Evolutionary conservation across 2,888 invertebrate species (phyloP).

Genomic region (Drosophila diplacantha): DNA sequence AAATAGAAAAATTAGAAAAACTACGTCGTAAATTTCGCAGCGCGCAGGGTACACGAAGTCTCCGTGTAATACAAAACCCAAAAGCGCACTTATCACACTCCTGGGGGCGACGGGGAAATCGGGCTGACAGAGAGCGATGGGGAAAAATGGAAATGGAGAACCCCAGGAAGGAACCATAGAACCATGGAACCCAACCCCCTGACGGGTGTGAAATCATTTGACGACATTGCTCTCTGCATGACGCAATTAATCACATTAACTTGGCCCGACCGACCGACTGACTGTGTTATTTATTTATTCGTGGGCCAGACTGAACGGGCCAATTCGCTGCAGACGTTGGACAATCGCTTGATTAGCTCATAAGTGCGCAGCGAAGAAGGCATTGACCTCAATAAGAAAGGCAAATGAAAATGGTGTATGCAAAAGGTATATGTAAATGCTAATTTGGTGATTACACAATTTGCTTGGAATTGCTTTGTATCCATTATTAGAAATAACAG

Average conservation of each 20-base stretch:
- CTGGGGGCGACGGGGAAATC: slow-evolving; percentile 23
- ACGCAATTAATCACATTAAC: slow-evolving; percentile 73
- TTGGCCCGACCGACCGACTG: slow-evolving; percentile 12
- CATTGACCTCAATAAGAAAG: slow-evolving; percentile 28
- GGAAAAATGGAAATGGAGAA: slow-evolving; percentile 7
- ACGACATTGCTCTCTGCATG: slow-evolving; percentile 61
- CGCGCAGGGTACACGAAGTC: slow-evolving; percentile 28
- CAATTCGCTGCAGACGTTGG: slow-evolving; percentile 14
- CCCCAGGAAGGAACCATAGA: not conserved
- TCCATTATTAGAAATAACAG: not conserved
- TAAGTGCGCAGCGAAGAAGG: slow-evolving; percentile 47
- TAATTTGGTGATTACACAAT: slow-evolving; percentile 20
- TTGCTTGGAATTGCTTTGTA: not conserved
- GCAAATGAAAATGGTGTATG: slow-evolving; percentile 9
- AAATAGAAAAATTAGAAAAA: slow-evolving; percentile 72
- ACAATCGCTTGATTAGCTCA: slow-evolving; percentile 59
- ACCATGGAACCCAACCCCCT: slow-evolving; percentile 20
- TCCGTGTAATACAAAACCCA: slow-evolving; percentile 64
- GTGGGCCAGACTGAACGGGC: slow-evolving; percentile 28
- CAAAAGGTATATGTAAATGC: slow-evolving; percentile 7
- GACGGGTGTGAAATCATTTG: slow-evolving; percentile 68
- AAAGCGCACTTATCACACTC: slow-evolving; percentile 64
- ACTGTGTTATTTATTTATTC: slow-evolving; percentile 38
- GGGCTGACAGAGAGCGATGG: slow-evolving; percentile 18
- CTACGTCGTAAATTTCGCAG: slow-evolving; percentile 64